A percentile compares a stretch with the other conserved stretches of the same genome.
Conservation (phyloP, 2,797 vertebrate genomes). For the Lutra lutra region DNA sequence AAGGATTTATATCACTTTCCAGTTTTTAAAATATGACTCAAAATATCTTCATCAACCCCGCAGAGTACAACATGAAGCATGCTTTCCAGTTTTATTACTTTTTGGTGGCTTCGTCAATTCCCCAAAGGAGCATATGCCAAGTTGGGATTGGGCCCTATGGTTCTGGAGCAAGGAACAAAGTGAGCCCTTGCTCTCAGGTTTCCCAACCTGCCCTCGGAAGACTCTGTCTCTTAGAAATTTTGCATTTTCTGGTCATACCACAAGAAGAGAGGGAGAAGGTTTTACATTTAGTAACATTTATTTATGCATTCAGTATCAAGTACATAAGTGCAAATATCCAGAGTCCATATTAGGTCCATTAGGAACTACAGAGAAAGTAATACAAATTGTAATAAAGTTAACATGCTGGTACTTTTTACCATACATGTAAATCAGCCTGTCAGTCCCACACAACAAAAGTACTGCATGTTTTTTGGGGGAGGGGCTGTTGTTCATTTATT, state of each 20-base stretch:
- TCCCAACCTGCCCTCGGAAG: neutral
- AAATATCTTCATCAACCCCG: neutral
- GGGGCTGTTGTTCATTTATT: conserved; percentile 82
- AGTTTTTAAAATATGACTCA: neutral
- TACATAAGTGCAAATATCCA: conserved; percentile 99
- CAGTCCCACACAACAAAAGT: conserved; percentile 94
- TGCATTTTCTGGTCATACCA: neutral
- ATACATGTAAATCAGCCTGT: conserved; percentile 94
- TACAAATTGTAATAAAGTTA: conserved; percentile 98
- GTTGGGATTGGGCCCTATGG: neutral
- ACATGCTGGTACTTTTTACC: conserved; percentile 93
- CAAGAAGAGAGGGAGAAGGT: conserved; percentile 76
- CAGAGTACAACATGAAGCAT: neutral
- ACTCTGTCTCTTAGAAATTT: neutral
- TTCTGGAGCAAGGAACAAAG: neutral
- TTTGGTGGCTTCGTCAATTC: neutral
- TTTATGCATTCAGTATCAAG: conserved; percentile 99
- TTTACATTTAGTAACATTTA: conserved; percentile 98
- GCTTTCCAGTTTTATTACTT: neutral
- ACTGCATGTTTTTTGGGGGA: conserved; percentile 85
- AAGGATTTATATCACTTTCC: neutral
- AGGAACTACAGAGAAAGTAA: conserved; percentile 97
- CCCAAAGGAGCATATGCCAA: neutral
- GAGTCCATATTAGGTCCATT: conserved; percentile 94
- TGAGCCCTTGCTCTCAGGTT: neutral